phyloP scores from a whole-genome alignment of 2,888 invertebrate genomes.

The Phyllotreta striolata region DNA sequence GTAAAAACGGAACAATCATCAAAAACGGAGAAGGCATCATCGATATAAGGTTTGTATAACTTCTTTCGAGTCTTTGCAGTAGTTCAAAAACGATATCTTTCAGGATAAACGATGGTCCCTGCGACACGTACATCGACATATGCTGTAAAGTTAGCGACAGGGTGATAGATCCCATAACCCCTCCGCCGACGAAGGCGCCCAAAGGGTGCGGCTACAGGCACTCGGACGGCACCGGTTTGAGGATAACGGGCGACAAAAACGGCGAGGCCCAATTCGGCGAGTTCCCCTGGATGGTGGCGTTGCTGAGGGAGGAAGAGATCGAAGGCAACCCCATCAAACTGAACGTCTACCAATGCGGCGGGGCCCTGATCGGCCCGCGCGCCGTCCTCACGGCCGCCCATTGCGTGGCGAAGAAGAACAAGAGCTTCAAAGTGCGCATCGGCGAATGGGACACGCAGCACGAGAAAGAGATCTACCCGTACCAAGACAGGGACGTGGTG shows the following conservation, averaged over 20 bases:
- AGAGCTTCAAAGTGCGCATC: constrained; percentile 62
- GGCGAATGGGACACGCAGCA: constrained; percentile 90
- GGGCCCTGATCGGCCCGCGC: constrained; percentile 77
- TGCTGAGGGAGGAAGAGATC: constrained; percentile 67
- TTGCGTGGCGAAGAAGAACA: constrained; percentile 66
- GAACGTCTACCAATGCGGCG: constrained; percentile 69
- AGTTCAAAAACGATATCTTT: constrained; percentile 31
- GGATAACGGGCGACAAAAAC: constrained; percentile 71
- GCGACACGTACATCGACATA: constrained; percentile 65
- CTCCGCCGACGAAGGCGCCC: constrained; percentile 40
- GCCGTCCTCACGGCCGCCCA: constrained; percentile 86
- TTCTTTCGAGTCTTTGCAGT: too few relatives aligned
- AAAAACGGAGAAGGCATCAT: constrained; percentile 77
- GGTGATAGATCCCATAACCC: constrained; percentile 46
- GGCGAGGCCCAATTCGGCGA: constrained; percentile 80
- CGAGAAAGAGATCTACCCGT: constrained; percentile 65
- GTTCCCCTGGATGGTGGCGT: constrained; percentile 86
- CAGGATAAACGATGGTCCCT: constrained; percentile 49
- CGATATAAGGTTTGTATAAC: constrained; percentile 73
- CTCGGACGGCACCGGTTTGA: constrained; percentile 75
- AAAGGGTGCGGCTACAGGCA: constrained; percentile 77
- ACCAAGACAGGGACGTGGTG: constrained; percentile 69
- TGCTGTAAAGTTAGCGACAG: constrained; percentile 63
- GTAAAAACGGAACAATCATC: constrained; percentile 72
- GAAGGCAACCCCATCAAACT: constrained; percentile 53